Evolutionary conservation across 2,797 vertebrate genomes (phyloP).

Genomic region (Lacerta bilineata): DNA sequence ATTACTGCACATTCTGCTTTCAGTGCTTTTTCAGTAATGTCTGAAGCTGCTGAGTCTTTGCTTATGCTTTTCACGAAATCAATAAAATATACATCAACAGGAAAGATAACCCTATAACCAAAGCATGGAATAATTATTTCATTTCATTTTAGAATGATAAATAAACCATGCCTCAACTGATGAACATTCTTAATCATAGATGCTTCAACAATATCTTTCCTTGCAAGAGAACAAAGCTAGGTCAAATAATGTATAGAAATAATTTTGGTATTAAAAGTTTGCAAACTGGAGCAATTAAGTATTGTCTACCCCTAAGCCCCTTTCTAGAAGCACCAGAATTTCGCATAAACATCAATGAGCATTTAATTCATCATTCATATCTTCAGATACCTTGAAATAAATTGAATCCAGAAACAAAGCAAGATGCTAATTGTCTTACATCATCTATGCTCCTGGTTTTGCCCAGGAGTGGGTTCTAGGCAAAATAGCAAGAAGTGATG

Average conservation of each 20-base stretch:
- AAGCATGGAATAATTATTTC: constrained; percentile 9
- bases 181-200: constrained; percentile 31
- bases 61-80: background rate
- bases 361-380: constrained; percentile 19
- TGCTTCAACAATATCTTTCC: constrained; percentile 12
- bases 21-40: background rate
- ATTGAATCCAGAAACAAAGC: background rate
- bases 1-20: background rate
- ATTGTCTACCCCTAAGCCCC: background rate
- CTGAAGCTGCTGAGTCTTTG: background rate
- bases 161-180: background rate
- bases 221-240: constrained; percentile 25
- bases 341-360: constrained; percentile 14
- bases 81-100: constrained; percentile 29
- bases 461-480: background rate
- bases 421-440: constrained; percentile 17
- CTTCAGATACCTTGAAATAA: background rate
- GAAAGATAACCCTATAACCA: background rate
- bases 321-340: constrained; percentile 21
- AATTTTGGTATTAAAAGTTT: constrained; percentile 15
- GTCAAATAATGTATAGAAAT: constrained; percentile 23
- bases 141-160: constrained; percentile 22
- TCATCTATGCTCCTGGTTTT: background rate
- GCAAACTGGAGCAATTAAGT: constrained; percentile 34
- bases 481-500: constrained; percentile 2